These are phyloP conservation scores for Tapera naevia DNA, from an alignment of 2,797 vertebrate species.

Conservation along the genomic window DNA sequence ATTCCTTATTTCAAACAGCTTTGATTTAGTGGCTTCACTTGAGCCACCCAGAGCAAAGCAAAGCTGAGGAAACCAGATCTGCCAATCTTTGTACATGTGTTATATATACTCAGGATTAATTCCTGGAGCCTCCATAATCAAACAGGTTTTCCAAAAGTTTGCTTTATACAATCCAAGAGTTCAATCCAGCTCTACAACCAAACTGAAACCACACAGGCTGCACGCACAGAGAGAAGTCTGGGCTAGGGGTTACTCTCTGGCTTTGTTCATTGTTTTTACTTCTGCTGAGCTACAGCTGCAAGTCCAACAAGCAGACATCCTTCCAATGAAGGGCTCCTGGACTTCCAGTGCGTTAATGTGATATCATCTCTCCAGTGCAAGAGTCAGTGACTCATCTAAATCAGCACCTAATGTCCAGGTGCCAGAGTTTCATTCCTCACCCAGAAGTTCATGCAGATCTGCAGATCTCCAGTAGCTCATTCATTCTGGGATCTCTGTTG, in stretches of 20 bases:
- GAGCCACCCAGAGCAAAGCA: neutral
- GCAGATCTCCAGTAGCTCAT: neutral
- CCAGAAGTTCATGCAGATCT: neutral
- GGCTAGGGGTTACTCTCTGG: neutral
- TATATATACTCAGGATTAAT: neutral
- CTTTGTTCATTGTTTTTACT: slow-evolving; percentile 13
- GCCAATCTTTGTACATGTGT: neutral
- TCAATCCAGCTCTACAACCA: neutral
- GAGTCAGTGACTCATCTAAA: slow-evolving; percentile 15
- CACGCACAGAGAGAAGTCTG: neutral
- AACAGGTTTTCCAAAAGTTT: slow-evolving; percentile 6
- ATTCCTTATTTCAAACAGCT: slow-evolving; percentile 35
- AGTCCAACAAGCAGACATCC: neutral
- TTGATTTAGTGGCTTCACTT: slow-evolving; percentile 40
- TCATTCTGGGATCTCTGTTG: neutral
- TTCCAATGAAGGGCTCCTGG: neutral
- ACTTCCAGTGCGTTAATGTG: neutral
- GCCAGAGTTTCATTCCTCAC: slow-evolving; percentile 23
- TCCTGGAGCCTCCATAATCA: neutral
- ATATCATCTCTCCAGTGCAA: slow-evolving; percentile 4
- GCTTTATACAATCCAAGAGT: neutral
- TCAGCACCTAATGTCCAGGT: neutral
- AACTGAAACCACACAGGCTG: neutral
- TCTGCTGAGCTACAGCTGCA: neutral
- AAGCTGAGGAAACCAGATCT: neutral